Evolutionary conservation across 2,888 invertebrate species (phyloP).

Genomic region (Sepiola atlantica): DNA sequence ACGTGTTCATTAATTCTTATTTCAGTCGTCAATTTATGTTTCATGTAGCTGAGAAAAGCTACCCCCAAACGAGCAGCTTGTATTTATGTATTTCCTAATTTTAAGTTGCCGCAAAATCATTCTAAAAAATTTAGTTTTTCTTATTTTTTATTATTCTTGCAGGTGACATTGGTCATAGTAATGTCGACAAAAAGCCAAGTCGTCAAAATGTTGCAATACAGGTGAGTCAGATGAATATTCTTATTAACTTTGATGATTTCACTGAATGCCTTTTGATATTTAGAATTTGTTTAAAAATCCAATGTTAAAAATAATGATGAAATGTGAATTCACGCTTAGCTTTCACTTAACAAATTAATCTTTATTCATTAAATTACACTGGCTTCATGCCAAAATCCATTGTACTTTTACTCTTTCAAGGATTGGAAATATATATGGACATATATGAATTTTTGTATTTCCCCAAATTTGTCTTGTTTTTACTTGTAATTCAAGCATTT

Average conservation of each 20-base stretch:
- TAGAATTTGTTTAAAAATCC: background rate
- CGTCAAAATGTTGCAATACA: constrained; percentile 87
- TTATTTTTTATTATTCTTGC: constrained; percentile 44
- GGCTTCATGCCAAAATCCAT: background rate
- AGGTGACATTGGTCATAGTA: constrained; percentile 50
- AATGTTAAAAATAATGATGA: background rate
- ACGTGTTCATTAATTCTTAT: no score
- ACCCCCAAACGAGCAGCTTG: no score
- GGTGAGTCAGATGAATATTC: constrained; percentile 57
- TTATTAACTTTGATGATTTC: background rate
- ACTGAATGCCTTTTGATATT: background rate
- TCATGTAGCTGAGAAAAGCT: no score
- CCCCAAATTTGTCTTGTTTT: background rate
- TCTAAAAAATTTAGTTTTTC: background rate
- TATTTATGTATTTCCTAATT: background rate
- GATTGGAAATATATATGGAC: no score
- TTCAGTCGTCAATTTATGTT: no score
- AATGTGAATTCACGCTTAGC: background rate
- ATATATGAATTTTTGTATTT: no score
- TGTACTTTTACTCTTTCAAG: background rate
- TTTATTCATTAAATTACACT: background rate
- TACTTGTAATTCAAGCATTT: background rate
- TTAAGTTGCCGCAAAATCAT: background rate
- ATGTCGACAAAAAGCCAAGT: constrained; percentile 75
- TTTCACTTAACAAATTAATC: background rate